Evolutionary conservation across 2,113 vertebrate genomes (phyloP), one percentile per base, ranked within the genome.

Genomic region (Elephas maximus): DNA sequence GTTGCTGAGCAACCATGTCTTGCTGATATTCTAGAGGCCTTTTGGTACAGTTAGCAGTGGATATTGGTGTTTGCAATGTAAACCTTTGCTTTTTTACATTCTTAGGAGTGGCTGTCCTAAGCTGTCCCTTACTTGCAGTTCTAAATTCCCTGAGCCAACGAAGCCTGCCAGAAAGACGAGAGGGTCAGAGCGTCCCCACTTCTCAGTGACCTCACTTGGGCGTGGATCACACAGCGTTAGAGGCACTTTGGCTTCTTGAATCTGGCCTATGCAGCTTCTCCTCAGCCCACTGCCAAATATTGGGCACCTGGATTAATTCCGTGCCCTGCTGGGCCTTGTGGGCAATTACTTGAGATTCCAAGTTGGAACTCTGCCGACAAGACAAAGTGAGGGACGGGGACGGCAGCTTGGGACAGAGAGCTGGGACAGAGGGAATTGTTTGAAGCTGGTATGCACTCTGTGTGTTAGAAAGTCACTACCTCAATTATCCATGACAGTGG

Each of bases 391-490:
- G 17, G 8, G 0, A 9, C 17, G 8, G 20, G 65, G 63, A 14
- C 37, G n/a, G 65, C 6, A 2, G 0, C 77, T 62, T 18, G n/a
- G 45, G 24, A 24, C 8, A 9, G 57, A 63, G 77, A n/a, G 62
- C 3, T 0, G 0, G 62, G 80, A 53, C 45, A 6, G 11, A 53
- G 28, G 30, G 84, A 24, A 3, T 10, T 2, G 8, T 63, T 6
- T 45, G 17, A 62, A 57, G 8, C 12, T 1, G 1, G 1, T 24
- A 17, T 0, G 24, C 5, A 0, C 18, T 30, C 18, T 17, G 23
- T 0, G 0, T 10, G 8, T 5, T 24, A 0, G 48, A 80, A 17
- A 24, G 14, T 60, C 48, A 6, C 48, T 24, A 12, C 73, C 65
- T 62, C n/a, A 6, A 1, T 71, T 41, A 7, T 12, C 1, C 0